Evolutionary conservation across 2,888 invertebrate genomes (phyloP).

Genomic region (Desoria tigrina): DNA sequence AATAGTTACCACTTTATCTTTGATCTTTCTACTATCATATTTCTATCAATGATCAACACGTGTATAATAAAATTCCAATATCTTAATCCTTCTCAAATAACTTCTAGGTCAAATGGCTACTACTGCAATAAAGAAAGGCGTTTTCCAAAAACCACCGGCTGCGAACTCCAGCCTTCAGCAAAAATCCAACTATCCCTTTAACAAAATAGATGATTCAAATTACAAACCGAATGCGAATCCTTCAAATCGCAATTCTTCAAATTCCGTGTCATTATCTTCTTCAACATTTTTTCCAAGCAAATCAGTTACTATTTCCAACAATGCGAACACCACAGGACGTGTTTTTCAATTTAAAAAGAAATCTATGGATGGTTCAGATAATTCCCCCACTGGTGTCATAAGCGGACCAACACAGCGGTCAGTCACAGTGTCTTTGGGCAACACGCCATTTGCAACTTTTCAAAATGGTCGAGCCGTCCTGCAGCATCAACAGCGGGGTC

Average conservation of each 20-base stretch:
- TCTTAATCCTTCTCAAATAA: too few species aligned
- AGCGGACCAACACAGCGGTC: neutral
- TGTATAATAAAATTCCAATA: too few species aligned
- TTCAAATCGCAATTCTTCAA: neutral
- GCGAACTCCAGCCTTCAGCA: neutral
- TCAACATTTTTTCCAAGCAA: neutral
- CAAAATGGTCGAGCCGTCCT: conserved; percentile 11
- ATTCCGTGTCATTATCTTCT: neutral
- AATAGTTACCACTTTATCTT: too few species aligned
- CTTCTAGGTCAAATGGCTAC: neutral
- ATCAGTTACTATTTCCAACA: neutral
- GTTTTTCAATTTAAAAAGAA: conserved; percentile 17
- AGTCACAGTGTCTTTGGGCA: neutral
- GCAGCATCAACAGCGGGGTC: too few species aligned
- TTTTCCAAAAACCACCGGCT: neutral
- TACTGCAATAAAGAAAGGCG: neutral
- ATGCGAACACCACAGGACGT: neutral
- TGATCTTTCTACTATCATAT: too few species aligned
- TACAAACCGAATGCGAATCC: too few species aligned
- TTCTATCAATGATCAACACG: too few species aligned
- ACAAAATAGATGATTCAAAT: too few species aligned
- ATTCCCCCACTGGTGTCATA: neutral
- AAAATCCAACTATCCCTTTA: neutral
- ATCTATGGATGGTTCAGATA: neutral
- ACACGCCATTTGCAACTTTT: conserved; percentile 11